Conservation (phyloP, 2,113 vertebrate species). For the Neogobius melanostomus region DNA sequence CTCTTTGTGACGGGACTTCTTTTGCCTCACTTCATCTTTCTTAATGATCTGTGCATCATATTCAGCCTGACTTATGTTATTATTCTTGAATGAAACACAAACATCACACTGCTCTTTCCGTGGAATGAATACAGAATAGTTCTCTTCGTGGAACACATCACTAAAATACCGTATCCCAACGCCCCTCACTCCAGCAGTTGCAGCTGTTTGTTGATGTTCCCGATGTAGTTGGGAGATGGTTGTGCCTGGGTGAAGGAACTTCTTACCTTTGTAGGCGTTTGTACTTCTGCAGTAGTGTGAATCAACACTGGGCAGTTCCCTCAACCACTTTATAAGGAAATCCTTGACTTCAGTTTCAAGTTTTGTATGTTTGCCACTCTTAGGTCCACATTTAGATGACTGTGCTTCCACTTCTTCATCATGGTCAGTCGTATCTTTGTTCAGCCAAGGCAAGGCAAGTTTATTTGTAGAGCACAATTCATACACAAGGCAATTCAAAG, state of each 20-base stretch:
- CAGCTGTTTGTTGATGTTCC: constrained; percentile 20
- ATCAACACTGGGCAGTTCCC: constrained; percentile 10
- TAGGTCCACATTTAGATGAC: constrained; percentile 16
- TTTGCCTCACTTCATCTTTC: constrained; percentile 25
- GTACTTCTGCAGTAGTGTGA: constrained; percentile 21
- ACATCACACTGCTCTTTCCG: constrained; percentile 22
- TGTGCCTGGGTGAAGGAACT: constrained; percentile 4
- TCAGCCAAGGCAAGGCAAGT: background rate
- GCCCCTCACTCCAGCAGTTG: constrained; percentile 4
- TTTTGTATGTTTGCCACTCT: constrained; percentile 12
- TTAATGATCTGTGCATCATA: constrained; percentile 7
- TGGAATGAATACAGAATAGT: constrained; percentile 9
- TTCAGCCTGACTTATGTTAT: constrained; percentile 5
- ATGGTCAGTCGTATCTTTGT: background rate
- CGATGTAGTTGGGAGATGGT: constrained; percentile 11
- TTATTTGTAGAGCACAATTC: too few species aligned
- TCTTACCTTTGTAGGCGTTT: constrained; percentile 11
- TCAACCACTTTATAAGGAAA: constrained; percentile 16
- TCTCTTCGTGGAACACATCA: constrained; percentile 15
- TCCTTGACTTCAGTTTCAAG: constrained; percentile 7
- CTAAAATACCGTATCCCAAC: background rate
- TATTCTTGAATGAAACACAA: constrained; percentile 18
- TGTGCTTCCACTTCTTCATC: constrained; percentile 1
- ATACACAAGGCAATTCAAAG: too few species aligned
- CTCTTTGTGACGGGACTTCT: constrained; percentile 14